Evolutionary conservation across 2,113 vertebrate species (phyloP).

Genomic region (Galbula dea): DNA sequence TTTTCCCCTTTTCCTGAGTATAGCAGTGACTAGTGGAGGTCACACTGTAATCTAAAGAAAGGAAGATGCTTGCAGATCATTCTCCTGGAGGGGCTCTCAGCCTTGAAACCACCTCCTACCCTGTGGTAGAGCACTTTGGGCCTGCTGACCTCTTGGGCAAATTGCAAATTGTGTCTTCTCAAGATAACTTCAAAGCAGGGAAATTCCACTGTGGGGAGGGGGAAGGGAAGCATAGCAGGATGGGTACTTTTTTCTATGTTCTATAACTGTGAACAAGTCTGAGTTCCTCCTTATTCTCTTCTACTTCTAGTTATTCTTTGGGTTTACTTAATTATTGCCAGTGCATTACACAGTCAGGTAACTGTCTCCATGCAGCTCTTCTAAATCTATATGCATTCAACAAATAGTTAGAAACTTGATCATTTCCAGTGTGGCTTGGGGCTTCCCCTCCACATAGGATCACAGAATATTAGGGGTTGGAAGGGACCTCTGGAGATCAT

Average conservation of each 20-base stretch:
- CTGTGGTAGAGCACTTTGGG: neutral
- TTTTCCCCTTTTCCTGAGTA: neutral
- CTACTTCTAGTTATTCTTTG: neutral
- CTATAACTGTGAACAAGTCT: neutral
- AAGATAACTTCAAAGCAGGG: neutral
- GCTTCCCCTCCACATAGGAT: neutral
- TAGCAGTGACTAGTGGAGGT: neutral
- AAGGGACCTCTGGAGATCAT: no score
- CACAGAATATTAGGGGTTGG: no score
- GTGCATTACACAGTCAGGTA: neutral
- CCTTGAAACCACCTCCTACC: neutral
- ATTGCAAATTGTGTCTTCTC: neutral
- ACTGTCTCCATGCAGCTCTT: neutral
- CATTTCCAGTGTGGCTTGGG: neutral
- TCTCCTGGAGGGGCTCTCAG: neutral
- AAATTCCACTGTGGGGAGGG: neutral
- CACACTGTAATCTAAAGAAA: neutral
- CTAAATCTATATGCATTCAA: neutral
- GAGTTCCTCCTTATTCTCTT: neutral
- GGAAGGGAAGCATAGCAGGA: neutral
- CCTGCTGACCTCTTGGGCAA: neutral
- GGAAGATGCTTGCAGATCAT: neutral
- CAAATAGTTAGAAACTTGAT: neutral
- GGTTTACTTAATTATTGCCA: neutral
- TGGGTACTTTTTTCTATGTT: neutral